These are phyloP conservation scores for Percina caprodes DNA, from an alignment of 2,113 vertebrate species.

Conservation along the genomic window DNA sequence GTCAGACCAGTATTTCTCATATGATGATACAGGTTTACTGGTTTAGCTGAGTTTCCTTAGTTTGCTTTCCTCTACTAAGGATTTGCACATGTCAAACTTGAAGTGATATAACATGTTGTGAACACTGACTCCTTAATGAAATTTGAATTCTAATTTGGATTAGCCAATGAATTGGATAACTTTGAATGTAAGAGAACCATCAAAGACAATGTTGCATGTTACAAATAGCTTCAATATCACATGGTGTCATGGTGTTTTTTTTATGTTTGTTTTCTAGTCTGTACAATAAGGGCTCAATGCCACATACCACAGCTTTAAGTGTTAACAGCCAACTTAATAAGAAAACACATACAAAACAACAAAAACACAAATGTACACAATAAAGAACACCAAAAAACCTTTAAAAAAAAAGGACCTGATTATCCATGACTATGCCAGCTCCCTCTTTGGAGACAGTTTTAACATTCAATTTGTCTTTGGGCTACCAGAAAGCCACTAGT, in stretches of 20 bases:
- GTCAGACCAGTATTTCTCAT: conserved; percentile 57
- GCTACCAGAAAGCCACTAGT: conserved; percentile 2
- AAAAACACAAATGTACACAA: background rate
- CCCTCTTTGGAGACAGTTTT: background rate
- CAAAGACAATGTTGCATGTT: background rate
- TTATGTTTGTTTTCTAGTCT: background rate
- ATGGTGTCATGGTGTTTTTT: background rate
- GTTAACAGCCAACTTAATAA: background rate
- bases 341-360: background rate
- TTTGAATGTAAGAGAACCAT: background rate
- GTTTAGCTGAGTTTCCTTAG: background rate
- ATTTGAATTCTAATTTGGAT: background rate
- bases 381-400: background rate
- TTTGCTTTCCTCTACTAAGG: background rate
- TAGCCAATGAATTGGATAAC: background rate
- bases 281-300: background rate
- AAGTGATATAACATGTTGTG: background rate
- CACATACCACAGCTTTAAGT: background rate
- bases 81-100: background rate
- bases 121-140: background rate
- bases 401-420: background rate
- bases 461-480: background rate
- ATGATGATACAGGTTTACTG: background rate
- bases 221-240: background rate
- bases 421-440: background rate